Conservation (phyloP, 2,113 vertebrate species). For the Pachycephala philippinensis region DNA sequence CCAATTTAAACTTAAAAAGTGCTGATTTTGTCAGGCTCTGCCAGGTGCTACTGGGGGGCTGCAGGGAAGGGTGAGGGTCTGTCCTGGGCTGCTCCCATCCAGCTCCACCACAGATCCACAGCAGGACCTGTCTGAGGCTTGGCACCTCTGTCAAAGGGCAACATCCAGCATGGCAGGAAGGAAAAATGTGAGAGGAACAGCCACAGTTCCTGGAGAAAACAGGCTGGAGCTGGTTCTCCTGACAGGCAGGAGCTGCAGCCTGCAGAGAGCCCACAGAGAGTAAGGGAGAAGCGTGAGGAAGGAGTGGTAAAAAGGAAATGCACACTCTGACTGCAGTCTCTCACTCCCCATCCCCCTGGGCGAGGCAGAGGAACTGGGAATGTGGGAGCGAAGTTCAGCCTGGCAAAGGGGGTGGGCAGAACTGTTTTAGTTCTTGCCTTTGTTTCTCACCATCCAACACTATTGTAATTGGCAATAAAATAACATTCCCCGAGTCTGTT, state of each 20-base stretch:
- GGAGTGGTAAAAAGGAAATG: not conserved
- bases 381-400: not conserved
- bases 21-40: not conserved
- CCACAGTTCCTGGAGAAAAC: not conserved
- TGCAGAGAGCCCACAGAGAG: not conserved
- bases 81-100: not conserved
- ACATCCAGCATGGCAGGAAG: fast-evolving
- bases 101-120: not conserved
- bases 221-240: not conserved
- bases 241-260: not conserved
- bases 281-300: not conserved
- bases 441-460: fast-evolving
- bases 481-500: not conserved
- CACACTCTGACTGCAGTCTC: not conserved
- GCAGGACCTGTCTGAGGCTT: not conserved
- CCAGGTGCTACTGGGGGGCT: fast-evolving
- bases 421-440: not conserved
- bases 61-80: not conserved
- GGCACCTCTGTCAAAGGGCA: not conserved
- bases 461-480: not conserved
- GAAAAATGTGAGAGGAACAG: not conserved
- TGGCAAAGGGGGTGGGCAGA: not conserved
- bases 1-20: not conserved
- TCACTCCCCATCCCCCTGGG: not conserved
- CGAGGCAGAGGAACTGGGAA: not conserved